Percentiles rank a stretch among this genome's conserved stretches.
phyloP scores from a whole-genome alignment of 2,888 invertebrate genomes.

The Lissonota sp. region DNA sequence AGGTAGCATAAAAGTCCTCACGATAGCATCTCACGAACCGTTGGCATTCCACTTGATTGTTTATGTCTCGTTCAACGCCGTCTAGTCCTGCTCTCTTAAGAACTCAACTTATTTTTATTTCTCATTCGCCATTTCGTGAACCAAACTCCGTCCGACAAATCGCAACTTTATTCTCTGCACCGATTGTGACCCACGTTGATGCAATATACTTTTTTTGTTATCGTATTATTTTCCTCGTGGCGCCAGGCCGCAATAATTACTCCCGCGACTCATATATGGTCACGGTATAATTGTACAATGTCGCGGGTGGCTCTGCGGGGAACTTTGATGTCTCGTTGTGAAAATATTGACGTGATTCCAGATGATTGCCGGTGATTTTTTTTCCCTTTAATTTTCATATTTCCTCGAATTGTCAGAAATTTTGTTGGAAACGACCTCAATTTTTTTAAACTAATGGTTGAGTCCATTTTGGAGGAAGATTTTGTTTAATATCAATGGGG shows the following conservation, averaged over 20 bases:
- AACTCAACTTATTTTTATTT: conserved; percentile 36
- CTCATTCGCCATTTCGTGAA: not conserved
- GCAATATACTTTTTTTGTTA: not conserved
- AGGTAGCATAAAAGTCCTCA: conserved; percentile 76
- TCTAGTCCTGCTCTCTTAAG: conserved; percentile 2
- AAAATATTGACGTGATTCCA: not conserved
- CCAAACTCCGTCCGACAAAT: conserved; percentile 13
- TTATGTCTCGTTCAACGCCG: conserved; percentile 69
- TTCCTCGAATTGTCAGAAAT: not conserved
- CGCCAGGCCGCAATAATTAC: not conserved
- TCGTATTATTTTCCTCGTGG: not conserved
- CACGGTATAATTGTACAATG: not conserved
- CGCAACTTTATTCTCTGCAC: conserved; percentile 1
- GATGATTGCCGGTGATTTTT: not conserved
- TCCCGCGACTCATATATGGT: not conserved
- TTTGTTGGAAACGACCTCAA: not conserved
- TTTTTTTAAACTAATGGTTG: not conserved
- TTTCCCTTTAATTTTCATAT: not conserved
- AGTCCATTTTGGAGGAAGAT: not conserved
- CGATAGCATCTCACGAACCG: conserved; percentile 69
- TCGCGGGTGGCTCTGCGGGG: not conserved
- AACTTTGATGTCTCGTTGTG: not conserved
- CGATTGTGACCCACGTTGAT: not conserved
- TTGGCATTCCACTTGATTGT: conserved; percentile 74
- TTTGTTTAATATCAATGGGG: not conserved